Base-by-base conservation (phyloP, 2,888 invertebrate species). In the Pseudococcus viburni region DNA sequence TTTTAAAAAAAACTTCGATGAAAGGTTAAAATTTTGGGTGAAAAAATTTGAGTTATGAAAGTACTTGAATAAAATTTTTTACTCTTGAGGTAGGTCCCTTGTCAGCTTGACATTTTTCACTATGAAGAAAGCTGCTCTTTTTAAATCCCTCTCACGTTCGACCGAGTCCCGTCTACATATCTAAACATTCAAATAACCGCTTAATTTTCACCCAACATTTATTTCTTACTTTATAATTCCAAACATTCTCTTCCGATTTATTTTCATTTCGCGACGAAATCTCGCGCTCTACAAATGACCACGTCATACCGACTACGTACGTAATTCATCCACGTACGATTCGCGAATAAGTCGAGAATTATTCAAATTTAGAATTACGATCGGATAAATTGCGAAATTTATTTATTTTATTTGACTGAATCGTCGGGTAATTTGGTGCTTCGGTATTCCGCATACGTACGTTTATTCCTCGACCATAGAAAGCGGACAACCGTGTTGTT, bases 341-440 rank as follows among this genome's bases (percentile, higher is more conserved):
- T 64, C 64, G 22, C 64, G 8, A 64, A 64, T 33, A 33, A 33
- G 19, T 64, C 15, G 51, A 51, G 51, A 51, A 51, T 51, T 64
- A 64, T 64, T 64, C 19, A 64, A 64, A 64, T 22, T 64, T 19
- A 64, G 64, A 64, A 64, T 64, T 64, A 64, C 64, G 64, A 22
- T 64, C 22, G 64, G 19, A 64, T 64, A 22, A 64, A 64, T 64
- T 19, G 19, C 26, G 64, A 64, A 64, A 64, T 64, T 64, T 64
- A 51, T 51, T 51, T 51, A 51, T 51, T 15, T 51, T 64, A 64
- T 64, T 64, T 64, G 51, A 51, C 51, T 51, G 51, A 51, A 64
- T 9, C 19, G 64, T 19, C 19, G 19, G 64, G 22, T 64, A 64
- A 64, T 64, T 64, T 22, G 64, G 19, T 22, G 11, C 12, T 64